These are phyloP conservation scores for Passer montanus DNA, from an alignment of 2,113 vertebrate species.

Conservation along the genomic window DNA sequence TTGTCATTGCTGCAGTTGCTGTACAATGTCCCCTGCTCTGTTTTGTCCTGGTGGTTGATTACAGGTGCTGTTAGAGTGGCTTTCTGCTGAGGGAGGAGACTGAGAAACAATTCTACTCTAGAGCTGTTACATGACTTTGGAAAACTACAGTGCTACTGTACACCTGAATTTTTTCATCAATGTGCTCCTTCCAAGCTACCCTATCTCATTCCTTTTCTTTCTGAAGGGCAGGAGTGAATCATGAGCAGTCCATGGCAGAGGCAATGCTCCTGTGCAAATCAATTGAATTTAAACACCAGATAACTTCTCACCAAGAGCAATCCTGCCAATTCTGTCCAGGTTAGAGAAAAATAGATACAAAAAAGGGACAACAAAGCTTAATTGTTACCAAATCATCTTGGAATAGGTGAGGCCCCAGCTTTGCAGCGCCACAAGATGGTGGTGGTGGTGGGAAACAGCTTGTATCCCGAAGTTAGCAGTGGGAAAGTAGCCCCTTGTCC, in stretches of 20 bases:
- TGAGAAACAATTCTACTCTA: neutral
- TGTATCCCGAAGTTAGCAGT: neutral
- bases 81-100: neutral
- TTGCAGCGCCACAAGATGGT: neutral
- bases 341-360: neutral
- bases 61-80: neutral
- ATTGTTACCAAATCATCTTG: neutral
- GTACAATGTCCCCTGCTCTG: neutral
- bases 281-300: neutral
- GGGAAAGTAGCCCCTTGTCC: neutral
- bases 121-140: neutral
- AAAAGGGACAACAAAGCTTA: neutral
- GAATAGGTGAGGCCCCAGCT: neutral
- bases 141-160: neutral
- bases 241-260: neutral
- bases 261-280: neutral
- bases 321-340: neutral
- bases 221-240: neutral
- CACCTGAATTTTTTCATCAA: neutral
- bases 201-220: neutral
- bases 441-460: neutral
- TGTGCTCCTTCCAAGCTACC: neutral
- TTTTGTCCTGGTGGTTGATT: neutral
- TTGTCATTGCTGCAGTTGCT: neutral
- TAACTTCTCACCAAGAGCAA: neutral